These are phyloP conservation scores for Yponomeuta plumbellus DNA, from an alignment of 2,888 invertebrate genomes.

Conservation along the genomic window DNA sequence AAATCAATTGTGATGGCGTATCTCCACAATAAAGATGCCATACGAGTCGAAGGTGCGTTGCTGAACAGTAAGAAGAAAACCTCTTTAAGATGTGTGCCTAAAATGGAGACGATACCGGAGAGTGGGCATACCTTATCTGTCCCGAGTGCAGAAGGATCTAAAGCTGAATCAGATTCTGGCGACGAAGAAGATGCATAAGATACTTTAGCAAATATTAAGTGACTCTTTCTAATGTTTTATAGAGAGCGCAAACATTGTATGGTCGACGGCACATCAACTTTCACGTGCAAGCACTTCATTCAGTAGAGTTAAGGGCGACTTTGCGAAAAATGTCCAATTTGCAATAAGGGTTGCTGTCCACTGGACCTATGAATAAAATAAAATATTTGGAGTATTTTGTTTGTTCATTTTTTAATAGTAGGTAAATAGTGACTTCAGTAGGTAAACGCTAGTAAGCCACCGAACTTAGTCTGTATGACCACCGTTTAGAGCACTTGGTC, in stretches of 20 bases:
- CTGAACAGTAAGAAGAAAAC: slow-evolving; percentile 40
- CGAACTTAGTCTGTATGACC: no score
- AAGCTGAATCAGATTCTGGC: not conserved
- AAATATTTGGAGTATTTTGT: no score
- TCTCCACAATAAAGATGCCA: slow-evolving; percentile 38
- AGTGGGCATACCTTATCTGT: slow-evolving; percentile 37
- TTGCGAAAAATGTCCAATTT: no score
- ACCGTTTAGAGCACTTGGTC: no score
- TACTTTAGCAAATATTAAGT: not conserved
- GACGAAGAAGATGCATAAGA: not conserved
- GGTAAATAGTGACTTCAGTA: no score
- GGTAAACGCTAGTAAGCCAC: no score
- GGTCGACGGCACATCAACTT: no score
- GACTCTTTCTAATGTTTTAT: not conserved
- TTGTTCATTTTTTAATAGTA: no score
- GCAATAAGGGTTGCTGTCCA: not conserved
- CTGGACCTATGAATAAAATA: not conserved
- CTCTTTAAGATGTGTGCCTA: slow-evolving; percentile 44
- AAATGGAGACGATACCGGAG: slow-evolving; percentile 54
- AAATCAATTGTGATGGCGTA: slow-evolving; percentile 49
- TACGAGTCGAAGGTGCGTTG: slow-evolving; percentile 34
- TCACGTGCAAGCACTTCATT: no score
- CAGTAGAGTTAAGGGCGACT: no score
- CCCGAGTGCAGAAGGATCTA: slow-evolving; percentile 20
- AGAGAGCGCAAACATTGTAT: no score